Conservation (phyloP, 2,113 vertebrate genomes). For the Mus spicilegus region DNA sequence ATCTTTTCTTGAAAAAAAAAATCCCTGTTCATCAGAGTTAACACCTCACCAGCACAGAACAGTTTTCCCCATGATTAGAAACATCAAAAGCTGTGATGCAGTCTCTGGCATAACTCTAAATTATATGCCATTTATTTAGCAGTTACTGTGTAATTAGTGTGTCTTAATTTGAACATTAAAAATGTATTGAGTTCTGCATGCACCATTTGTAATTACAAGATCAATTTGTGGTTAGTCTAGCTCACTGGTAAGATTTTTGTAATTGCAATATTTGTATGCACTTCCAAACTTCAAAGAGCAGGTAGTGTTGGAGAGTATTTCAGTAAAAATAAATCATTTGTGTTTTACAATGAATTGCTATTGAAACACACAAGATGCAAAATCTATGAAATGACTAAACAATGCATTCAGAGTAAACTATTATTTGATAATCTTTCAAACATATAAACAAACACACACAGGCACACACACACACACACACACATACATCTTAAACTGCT, state of each 20-base stretch:
- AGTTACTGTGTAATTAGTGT: conserved; percentile 77
- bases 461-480: not conserved
- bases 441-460: not conserved
- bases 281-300: conserved; percentile 49
- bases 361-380: not conserved
- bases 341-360: not conserved
- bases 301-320: not conserved
- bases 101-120: conserved; percentile 73
- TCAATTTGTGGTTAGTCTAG: conserved; percentile 73
- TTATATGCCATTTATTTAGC: conserved; percentile 82
- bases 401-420: not conserved
- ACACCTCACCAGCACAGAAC: conserved; percentile 53
- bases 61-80: conserved; percentile 59
- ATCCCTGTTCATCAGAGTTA: conserved; percentile 67
- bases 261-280: conserved; percentile 50
- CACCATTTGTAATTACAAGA: conserved; percentile 77
- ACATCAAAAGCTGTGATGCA: conserved; percentile 65
- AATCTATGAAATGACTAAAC: not conserved
- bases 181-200: conserved; percentile 71
- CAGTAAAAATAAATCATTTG: conserved; percentile 58
- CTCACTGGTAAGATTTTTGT: conserved; percentile 68
- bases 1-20: conserved; percentile 53
- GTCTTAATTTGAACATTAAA: conserved; percentile 82
- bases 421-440: not conserved
- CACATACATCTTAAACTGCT: not conserved